Evolutionary conservation across 2,113 vertebrate genomes (phyloP).

Genomic region (Scartelaos histophorus): DNA sequence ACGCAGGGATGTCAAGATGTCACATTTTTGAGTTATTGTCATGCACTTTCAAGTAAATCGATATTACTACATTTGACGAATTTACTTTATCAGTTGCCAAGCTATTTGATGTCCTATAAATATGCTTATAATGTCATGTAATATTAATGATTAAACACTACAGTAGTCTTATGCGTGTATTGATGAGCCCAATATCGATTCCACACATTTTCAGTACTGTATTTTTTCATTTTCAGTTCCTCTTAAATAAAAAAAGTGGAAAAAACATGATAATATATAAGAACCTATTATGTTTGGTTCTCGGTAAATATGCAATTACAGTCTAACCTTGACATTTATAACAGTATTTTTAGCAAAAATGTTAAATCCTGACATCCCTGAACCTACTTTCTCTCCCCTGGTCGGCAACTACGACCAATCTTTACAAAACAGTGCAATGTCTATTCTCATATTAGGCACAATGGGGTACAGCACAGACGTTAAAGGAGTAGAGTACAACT

Average conservation of each 20-base stretch:
- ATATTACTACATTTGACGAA: neutral
- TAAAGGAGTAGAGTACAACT: slow-evolving; percentile 48
- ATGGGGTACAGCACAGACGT: slow-evolving; percentile 68
- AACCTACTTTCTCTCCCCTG: slow-evolving; percentile 36
- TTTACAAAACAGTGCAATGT: slow-evolving; percentile 75
- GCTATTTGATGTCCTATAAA: too few species aligned
- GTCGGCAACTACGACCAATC: slow-evolving; percentile 64
- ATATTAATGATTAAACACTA: neutral
- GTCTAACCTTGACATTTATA: neutral
- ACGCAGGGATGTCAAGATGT: neutral
- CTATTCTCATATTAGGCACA: slow-evolving; percentile 75
- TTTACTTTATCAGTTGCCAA: neutral
- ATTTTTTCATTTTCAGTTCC: too few species aligned
- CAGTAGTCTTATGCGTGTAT: neutral
- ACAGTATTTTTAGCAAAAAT: neutral
- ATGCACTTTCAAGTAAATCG: neutral
- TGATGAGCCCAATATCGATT: too few species aligned
- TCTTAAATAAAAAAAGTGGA: too few species aligned
- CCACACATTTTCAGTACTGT: too few species aligned
- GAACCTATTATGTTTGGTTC: too few species aligned
- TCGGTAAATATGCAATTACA: neutral
- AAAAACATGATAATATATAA: too few species aligned
- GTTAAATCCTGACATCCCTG: neutral
- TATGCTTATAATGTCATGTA: too few species aligned
- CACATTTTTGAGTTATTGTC: neutral